Evolutionary conservation across 1,140 invertebrate genomes (phyloP).

Genomic region (Leucophenga varia): DNA sequence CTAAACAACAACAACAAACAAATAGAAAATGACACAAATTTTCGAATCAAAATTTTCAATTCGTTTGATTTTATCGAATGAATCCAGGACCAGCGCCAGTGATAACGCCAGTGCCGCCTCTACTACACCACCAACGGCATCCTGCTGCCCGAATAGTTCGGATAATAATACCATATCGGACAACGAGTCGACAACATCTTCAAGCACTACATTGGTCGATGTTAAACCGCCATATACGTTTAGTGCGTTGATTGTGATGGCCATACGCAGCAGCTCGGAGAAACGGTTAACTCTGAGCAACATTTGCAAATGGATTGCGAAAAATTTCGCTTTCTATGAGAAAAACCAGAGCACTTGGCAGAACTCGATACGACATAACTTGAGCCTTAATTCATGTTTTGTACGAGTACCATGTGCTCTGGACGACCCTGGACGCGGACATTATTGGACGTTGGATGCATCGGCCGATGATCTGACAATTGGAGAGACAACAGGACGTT

Average conservation of each 20-base stretch:
- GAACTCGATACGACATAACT: constrained; percentile 94
- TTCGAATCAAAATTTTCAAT: too few relatives aligned
- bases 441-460: constrained; percentile 46
- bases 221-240: constrained; percentile 85
- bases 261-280: constrained; percentile 85
- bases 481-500: constrained; percentile 39
- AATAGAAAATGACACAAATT: too few relatives aligned
- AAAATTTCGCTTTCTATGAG: constrained; percentile 86
- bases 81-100: too few relatives aligned
- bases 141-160: too few relatives aligned
- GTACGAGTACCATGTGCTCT: constrained; percentile 36
- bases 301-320: constrained; percentile 84
- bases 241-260: constrained; percentile 96
- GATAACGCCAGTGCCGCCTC: too few relatives aligned
- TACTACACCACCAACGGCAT: too few relatives aligned
- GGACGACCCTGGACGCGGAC: constrained; percentile 45
- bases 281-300: constrained; percentile 83
- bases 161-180: too few relatives aligned
- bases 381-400: constrained; percentile 58
- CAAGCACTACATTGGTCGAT: too few relatives aligned
- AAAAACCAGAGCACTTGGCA: constrained; percentile 96
- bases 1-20: too few relatives aligned
- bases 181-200: too few relatives aligned
- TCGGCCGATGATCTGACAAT: constrained; percentile 46
- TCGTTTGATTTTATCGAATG: too few relatives aligned